Conservation (phyloP, 2,888 invertebrate species). For the Argyra leucocephala region DNA sequence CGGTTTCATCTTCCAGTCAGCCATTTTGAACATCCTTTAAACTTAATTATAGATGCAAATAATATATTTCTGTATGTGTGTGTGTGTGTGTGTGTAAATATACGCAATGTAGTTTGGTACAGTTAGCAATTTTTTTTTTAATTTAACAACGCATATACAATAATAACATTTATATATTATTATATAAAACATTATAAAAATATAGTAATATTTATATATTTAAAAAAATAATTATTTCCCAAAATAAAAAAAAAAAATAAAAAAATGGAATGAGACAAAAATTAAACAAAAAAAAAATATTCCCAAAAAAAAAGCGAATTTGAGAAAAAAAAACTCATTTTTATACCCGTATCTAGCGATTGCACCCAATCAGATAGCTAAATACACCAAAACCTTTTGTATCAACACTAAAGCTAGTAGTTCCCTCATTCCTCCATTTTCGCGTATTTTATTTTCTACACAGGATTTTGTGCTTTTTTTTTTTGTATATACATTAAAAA, state of each 20-base stretch:
- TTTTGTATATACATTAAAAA: too few relatives aligned
- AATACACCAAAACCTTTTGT: not conserved
- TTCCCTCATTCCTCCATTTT: too few relatives aligned
- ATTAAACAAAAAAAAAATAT: not conserved
- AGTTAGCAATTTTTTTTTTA: not conserved
- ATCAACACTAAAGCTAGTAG: too few relatives aligned
- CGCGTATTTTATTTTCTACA: too few relatives aligned
- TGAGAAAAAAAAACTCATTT: not conserved
- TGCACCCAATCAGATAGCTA: slow-evolving; percentile 4
- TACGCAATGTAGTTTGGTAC: not conserved
- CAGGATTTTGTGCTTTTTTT: too few relatives aligned
- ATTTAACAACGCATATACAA: not conserved
- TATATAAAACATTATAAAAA: too few relatives aligned
- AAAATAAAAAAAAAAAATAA: not conserved
- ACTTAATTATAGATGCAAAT: too few relatives aligned
- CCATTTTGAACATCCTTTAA: too few relatives aligned
- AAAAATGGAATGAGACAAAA: not conserved
- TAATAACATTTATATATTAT: not conserved
- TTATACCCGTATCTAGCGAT: slow-evolving; percentile 1
- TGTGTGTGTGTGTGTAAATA: too few relatives aligned
- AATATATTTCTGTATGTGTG: too few relatives aligned
- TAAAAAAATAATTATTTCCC: not conserved
- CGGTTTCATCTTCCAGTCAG: too few relatives aligned
- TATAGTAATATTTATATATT: not conserved
- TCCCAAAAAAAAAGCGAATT: not conserved